Base-by-base conservation (phyloP, 1,140 invertebrate species). In the Pseudomyrmex flavicornis region DNA sequence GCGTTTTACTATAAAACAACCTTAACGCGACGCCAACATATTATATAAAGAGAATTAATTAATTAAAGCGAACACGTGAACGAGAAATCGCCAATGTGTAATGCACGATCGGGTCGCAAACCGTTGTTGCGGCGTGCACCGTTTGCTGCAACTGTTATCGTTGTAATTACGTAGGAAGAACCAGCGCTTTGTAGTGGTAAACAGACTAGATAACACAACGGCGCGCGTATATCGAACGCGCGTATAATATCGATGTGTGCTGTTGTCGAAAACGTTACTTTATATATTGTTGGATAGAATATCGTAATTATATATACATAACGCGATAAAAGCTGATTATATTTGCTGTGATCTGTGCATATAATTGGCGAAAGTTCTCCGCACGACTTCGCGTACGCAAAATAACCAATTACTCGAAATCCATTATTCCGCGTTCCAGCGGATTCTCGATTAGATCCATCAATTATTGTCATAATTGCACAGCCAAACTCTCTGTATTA, bases 381-480 rank as follows among this genome's bases (percentile, higher is more conserved):
- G 5, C 17, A 22, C 13, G 5, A 50, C 17, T 69, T 13, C 15
- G 8, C 8, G 4, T 12, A 10, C 4, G 7, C 54, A 15, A 70
- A 72, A 59, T 80, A 50, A 70, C 54, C 22, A 70, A 80, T 72
- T 80, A 70, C 54, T 26, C 54, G 15, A 20, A 22, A 26, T 17
- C 44, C 17, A 70, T 70, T 80, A 59, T 50, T 70, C 44, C 8
- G 48, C 15, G 20, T 50, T 10, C 58, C 56, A 70, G 65, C 15
- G 20, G 66, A 80, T 48, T 80, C 44, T 20, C 65, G 76, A 80
- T 80, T 80, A 59, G 44, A 61, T 13, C 46, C 66, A 80, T 80
- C 54, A 80, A 80, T 80, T 80, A 80, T 70, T 80, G 44, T 2
- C 56, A 59, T 59, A 80, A 70, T 80, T 72, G 66, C 76, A 70